A percentile compares a stretch with the other conserved stretches of the same genome.
phyloP scores from a whole-genome alignment of 1,140 invertebrate species.

The Mizuhopecten yessoensis region DNA sequence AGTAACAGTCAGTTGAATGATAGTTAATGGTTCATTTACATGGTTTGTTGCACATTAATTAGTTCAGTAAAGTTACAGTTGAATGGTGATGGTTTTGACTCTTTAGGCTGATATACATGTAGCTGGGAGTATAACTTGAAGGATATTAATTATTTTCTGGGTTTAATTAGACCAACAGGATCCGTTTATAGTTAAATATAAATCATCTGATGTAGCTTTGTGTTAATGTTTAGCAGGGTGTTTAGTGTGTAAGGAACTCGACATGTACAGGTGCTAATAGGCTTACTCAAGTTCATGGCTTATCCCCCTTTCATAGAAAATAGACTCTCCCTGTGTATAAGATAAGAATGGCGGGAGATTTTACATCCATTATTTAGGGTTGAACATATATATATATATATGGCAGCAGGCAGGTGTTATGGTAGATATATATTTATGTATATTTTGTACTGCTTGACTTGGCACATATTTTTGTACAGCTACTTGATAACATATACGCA shows the following conservation, averaged over 20 bases:
- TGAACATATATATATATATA: background rate
- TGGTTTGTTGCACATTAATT: no score
- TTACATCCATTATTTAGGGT: background rate
- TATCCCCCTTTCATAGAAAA: background rate
- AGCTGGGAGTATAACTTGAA: background rate
- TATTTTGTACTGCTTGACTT: slow-evolving; percentile 25
- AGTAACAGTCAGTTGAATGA: no score
- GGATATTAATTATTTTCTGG: no score
- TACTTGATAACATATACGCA: background rate
- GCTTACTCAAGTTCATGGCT: no score
- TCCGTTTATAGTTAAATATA: no score
- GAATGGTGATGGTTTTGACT: background rate
- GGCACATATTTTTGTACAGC: background rate
- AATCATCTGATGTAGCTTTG: no score
- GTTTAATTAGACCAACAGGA: no score
- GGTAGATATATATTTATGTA: slow-evolving; percentile 2
- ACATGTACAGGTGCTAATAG: background rate
- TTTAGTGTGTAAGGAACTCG: no score
- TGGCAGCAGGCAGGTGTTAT: slow-evolving; percentile 22
- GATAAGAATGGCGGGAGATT: background rate
- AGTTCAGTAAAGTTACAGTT: background rate
- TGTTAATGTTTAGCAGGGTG: no score
- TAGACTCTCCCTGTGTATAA: background rate
- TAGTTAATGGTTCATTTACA: no score
- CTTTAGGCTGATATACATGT: no score